Base-by-base conservation (phyloP, 2,888 invertebrate species). In the Lapara coniferarum region DNA sequence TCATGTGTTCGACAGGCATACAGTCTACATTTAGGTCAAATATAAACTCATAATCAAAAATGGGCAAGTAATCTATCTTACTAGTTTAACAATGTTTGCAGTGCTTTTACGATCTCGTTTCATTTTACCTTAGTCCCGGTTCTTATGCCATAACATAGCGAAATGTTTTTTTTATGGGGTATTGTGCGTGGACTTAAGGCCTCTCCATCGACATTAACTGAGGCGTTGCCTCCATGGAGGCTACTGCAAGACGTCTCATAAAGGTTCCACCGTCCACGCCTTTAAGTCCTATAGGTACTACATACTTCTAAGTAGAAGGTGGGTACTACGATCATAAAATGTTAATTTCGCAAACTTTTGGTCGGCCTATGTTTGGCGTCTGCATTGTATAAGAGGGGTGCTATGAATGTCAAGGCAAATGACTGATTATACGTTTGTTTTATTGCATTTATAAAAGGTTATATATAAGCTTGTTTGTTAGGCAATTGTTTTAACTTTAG, bases 301-400 rank as follows among this genome's bases (percentile, higher is more conserved):
- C 25, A 25, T 25, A 25, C 25, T 25, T 25, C 25, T 25, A 25
- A 37, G 37, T 37, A 63, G 51, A 51, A 52, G 2, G n/a, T 46
- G 66, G 67, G 57, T 37, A 69, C 53, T 70, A 55, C 67, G 74
- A 72, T 67, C 67, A 73, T 74, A 69, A 82, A 85, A 85, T 85
- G 84, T 73, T 83, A 83, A 70, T 74, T 74, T 73, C 75, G 70
- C 80, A 80, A 81, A 81, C 81, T 80, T 82, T 79, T 51, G 70
- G 72, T 73, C 69, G 57, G 67, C 68, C 66, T 72, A 37, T 70
- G 72, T 52, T 63, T 16, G 52, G 6, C 46, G 37, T 19, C 19
- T 53, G 68, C 25, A 46, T 49, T 67, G 67, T 25, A 25, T 67
- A 66, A 49, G 49, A 63, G 69, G 51, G 67, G 19, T 46, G 66